Base-by-base conservation (phyloP, 2,888 invertebrate species). In the Drosophila falleni region DNA sequence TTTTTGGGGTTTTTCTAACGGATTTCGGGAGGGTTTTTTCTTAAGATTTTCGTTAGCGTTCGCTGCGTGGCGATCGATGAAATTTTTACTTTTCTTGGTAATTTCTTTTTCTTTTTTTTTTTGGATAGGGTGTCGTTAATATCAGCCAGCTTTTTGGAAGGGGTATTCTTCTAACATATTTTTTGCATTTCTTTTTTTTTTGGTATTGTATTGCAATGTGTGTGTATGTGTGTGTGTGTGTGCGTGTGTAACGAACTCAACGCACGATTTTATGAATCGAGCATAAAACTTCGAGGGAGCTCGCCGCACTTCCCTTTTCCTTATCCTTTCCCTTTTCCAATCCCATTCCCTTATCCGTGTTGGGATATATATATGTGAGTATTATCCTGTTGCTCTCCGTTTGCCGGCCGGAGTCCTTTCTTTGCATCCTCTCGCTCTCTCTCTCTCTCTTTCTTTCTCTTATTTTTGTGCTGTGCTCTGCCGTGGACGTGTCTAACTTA, bases 201-300 rank as follows among this genome's bases (percentile, higher is more conserved):
- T 19, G 11, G 23, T 13, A 44, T 63, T 47, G 23, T 13, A 44
- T 63, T 47, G 26, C 15, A 42, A 15, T 62, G 31, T 63, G 13
- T 51, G 39, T 46, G 49, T n/a, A n/a, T 44, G 29, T 62, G 8
- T 41, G 51, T 58, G 44, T 49, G 37, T 60, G 65, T 64, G 63
- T 54, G 62, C 54, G 54, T 68, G 62, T 60, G 50, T 60, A 71
- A 77, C 81, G 86, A 90, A 90, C 85, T 91, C 91, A 58, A 75
- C 84, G 75, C 78, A 89, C 86, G 90, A 86, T 90, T 90, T 90
- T 90, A 91, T 91, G 90, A 79, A 69, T 76, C 90, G 80, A 80
- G 86, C 91, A 90, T 91, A 90, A 90, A 90, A 90, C 81, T 87
- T 83, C 90, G 90, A 78, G 83, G 83, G 90, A 91, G 89, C 89